Conservation (phyloP, 2,888 invertebrate genomes). For the Chymomyza caudatula region DNA sequence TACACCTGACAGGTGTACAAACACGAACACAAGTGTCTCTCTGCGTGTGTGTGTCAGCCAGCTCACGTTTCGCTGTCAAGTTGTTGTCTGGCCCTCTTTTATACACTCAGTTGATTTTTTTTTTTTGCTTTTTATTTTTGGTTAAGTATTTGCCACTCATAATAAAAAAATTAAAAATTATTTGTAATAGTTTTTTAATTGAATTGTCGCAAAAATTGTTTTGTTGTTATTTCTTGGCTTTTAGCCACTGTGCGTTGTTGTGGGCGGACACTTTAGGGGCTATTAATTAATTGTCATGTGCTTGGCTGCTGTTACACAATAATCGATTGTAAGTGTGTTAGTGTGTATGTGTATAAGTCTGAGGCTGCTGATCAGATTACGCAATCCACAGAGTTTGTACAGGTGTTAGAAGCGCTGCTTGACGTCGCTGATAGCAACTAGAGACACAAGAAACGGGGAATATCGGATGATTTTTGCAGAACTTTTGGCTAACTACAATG, state of each 20-base stretch:
- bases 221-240: neutral
- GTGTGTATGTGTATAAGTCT: neutral
- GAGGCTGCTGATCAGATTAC: constrained; percentile 60
- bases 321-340: constrained; percentile 3
- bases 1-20: constrained; percentile 68
- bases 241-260: neutral
- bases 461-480: neutral
- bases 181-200: constrained; percentile 65
- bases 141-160: constrained; percentile 35
- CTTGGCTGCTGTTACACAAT: constrained; percentile 59
- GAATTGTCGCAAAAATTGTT: constrained; percentile 58
- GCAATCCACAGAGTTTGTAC: constrained; percentile 43
- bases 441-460: neutral
- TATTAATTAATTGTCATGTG: constrained; percentile 64
- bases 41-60: constrained; percentile 37
- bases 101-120: constrained; percentile 31
- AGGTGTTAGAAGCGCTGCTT: constrained; percentile 27
- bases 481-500: constrained; percentile 10
- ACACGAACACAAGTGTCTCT: constrained; percentile 9
- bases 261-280: constrained; percentile 19
- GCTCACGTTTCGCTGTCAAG: constrained; percentile 60
- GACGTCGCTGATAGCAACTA: constrained; percentile 58
- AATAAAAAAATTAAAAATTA: neutral
- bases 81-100: constrained; percentile 45
- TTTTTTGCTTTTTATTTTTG: constrained; percentile 32